Base-by-base conservation (phyloP, 1,140 invertebrate species). In the Cardiocondyla obscurior region DNA sequence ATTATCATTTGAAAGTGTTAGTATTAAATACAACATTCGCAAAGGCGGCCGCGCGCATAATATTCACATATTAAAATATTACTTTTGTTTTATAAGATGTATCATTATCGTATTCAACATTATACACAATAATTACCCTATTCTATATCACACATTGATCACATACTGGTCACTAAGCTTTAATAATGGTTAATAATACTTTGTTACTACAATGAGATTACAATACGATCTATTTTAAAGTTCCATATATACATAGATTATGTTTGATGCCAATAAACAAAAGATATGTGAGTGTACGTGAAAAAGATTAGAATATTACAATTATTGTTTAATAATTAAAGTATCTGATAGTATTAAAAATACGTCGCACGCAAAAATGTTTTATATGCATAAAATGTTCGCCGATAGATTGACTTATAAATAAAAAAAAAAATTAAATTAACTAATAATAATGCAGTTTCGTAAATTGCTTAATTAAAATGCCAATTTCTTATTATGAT, bases 141-240 rank as follows among this genome's bases (percentile, higher is more conserved):
- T 16, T 33, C 7, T 46, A 46, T 49, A 46, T 39, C 3, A 44
- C 10, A 76, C 7, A 25, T 30, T 33, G n/a, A n/a, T n/a, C n/a
- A n/a, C n/a, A n/a, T 74, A 60, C 46, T 30, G 46, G n/a, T 69
- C 33, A 67, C 30, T 16, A 28, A 79, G 46, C 46, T 79, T 79
- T 69, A 79, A 77, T 77, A 77, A 39, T 14, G 6, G 10, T 51
- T 51, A 62, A 49, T 74, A 7, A 64, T 74, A 42, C 14, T 79
- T 79, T 67, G 46, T 79, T 79, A 46, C 69, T 79, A 28, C 19
- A 39, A 51, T 57, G 44, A 77, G 10, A 67, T 42, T 69, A 25
- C 14, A 46, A 22, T 33, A 16, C 10, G 14, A 76, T 36, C 7
- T 44, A 53, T 42, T n/a, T 67, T 49, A 49, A n/a, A 19, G 2